Percentiles rank a stretch among this genome's conserved stretches.
Conservation (phyloP, 2,113 vertebrate genomes). For the Centropus bengalensis region DNA sequence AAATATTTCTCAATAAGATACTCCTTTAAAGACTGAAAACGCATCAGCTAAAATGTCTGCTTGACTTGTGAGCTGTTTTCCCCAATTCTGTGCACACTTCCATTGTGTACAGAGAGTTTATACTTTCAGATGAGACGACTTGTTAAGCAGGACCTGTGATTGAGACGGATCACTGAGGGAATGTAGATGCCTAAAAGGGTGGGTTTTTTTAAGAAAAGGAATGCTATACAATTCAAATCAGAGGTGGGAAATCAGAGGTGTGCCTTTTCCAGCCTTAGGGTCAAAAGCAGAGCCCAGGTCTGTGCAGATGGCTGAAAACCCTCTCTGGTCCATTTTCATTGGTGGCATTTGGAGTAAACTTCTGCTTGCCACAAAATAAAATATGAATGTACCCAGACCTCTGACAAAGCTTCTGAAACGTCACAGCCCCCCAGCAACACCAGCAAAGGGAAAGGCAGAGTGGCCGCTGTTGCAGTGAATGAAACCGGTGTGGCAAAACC, state of each 20-base stretch:
- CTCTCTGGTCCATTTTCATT: background rate
- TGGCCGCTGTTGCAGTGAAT: background rate
- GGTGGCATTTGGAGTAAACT: conserved; percentile 36
- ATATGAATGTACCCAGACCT: conserved; percentile 5
- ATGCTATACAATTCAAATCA: background rate
- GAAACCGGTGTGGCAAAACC: conserved; percentile 11
- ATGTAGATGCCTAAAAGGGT: background rate
- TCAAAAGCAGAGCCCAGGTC: background rate
- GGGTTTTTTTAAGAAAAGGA: background rate
- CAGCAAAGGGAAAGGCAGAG: background rate
- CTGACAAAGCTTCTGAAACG: conserved; percentile 17
- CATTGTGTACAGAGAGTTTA: background rate
- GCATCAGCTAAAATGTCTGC: background rate
- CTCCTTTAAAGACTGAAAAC: background rate
- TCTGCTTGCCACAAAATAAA: conserved; percentile 23
- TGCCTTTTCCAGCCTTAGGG: conserved; percentile 10
- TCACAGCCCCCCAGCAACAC: background rate
- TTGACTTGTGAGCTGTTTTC: background rate
- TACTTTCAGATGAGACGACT: background rate
- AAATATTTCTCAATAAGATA: background rate
- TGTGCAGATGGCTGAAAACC: background rate
- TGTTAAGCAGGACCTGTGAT: background rate
- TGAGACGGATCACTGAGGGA: background rate
- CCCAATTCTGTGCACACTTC: background rate
- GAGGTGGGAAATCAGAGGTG: background rate